Evolutionary conservation across 1,140 invertebrate genomes (phyloP).

Genomic region (Triops cancriformis): DNA sequence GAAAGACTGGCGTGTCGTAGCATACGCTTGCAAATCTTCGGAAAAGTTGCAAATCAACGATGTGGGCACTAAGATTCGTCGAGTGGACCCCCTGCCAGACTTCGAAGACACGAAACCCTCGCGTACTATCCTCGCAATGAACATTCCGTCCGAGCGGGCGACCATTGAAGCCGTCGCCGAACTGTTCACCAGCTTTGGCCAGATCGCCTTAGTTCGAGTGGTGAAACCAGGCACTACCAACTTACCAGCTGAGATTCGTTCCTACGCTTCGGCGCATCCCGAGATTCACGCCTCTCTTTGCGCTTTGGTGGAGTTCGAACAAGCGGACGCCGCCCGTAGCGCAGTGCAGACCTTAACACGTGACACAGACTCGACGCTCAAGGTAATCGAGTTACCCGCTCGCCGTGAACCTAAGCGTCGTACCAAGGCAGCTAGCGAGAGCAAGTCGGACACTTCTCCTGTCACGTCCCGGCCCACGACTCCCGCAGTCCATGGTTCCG

Average conservation of each 20-base stretch:
- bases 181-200: constrained; percentile 74
- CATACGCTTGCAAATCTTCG: constrained; percentile 66
- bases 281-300: constrained; percentile 72
- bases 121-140: constrained; percentile 76
- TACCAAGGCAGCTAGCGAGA: constrained; percentile 32
- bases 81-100: constrained; percentile 71
- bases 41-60: constrained; percentile 81
- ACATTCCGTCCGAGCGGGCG: constrained; percentile 70
- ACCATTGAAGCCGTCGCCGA: constrained; percentile 80
- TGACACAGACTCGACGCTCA: constrained; percentile 17
- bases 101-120: constrained; percentile 82
- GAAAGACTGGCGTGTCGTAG: constrained; percentile 86
- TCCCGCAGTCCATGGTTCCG: constrained; percentile 22
- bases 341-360: constrained; percentile 48
- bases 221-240: constrained; percentile 69
- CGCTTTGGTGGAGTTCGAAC: constrained; percentile 80
- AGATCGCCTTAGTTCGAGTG: constrained; percentile 76
- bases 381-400: constrained; percentile 27
- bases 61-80: constrained; percentile 77
- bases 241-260: constrained; percentile 75
- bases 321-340: constrained; percentile 69
- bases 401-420: constrained; percentile 23
- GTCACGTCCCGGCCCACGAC: constrained; percentile 21
- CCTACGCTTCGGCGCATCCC: constrained; percentile 82
- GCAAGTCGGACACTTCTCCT: constrained; percentile 22